Percentiles rank a stretch among this genome's conserved stretches.
phyloP scores from a whole-genome alignment of 2,113 vertebrate genomes.

The Phainopepla nitens region DNA sequence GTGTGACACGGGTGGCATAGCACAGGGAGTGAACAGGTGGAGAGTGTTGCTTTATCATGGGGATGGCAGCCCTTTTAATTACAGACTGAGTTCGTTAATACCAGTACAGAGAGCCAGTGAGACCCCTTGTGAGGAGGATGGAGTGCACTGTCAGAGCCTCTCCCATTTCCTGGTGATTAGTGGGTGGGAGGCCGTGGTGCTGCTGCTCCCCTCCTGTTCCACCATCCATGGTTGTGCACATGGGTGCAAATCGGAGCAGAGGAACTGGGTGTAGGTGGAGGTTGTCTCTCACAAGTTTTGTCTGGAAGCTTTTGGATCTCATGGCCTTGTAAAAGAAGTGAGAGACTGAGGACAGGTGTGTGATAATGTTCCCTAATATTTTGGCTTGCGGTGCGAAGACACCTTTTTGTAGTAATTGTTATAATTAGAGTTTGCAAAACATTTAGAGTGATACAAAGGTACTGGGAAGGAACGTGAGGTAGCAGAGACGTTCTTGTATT shows the following conservation, averaged over 20 bases:
- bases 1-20: rapidly evolving
- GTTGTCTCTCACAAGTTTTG: neutral
- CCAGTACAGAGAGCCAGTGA: neutral
- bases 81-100: neutral
- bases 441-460: neutral
- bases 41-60: neutral
- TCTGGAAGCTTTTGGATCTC: neutral
- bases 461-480: neutral
- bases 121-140: neutral
- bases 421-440: neutral
- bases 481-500: rapidly evolving
- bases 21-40: rapidly evolving
- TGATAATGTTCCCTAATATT: neutral
- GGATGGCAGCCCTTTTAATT: neutral
- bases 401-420: neutral
- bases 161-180: neutral
- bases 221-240: neutral
- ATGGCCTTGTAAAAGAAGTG: neutral
- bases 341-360: neutral
- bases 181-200: neutral
- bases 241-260: neutral
- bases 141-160: neutral
- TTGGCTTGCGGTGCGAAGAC: neutral
- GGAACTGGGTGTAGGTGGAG: neutral
- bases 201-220: neutral